Evolutionary conservation across 1,140 invertebrate genomes (phyloP).

Genomic region (Trypoxylus dichotomus): DNA sequence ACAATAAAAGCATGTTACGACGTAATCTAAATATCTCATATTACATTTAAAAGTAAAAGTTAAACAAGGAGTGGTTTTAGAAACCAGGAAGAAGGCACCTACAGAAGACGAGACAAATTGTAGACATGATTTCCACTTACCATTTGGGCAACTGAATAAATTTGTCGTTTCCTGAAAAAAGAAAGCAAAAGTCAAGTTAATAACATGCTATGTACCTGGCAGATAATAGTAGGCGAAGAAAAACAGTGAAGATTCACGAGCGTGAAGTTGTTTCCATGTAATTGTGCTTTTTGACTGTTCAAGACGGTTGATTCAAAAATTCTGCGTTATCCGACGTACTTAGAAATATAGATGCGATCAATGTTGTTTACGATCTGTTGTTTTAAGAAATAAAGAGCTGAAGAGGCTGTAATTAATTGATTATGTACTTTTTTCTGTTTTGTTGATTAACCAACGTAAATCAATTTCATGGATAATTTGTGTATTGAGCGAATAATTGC

Average conservation of each 20-base stretch:
- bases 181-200: conserved; percentile 37
- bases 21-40: too few relatives aligned
- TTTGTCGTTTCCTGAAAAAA: conserved; percentile 60
- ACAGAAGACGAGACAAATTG: too few relatives aligned
- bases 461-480: conserved; percentile 29
- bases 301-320: background rate
- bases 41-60: too few relatives aligned
- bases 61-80: too few relatives aligned
- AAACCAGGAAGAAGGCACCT: too few relatives aligned
- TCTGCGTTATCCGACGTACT: background rate
- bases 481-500: conserved; percentile 36
- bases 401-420: background rate
- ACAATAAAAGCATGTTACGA: too few relatives aligned
- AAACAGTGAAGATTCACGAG: too few relatives aligned
- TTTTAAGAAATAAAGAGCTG: background rate
- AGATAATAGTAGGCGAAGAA: too few relatives aligned
- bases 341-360: background rate
- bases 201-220: background rate
- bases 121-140: conserved; percentile 56
- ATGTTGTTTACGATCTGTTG: background rate
- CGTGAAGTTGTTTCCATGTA: too few relatives aligned
- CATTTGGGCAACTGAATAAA: conserved; percentile 68
- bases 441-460: background rate
- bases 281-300: too few relatives aligned
- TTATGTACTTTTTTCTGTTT: background rate